Evolutionary conservation across 1,140 invertebrate genomes (phyloP).

Genomic region (Drosophila truncata): DNA sequence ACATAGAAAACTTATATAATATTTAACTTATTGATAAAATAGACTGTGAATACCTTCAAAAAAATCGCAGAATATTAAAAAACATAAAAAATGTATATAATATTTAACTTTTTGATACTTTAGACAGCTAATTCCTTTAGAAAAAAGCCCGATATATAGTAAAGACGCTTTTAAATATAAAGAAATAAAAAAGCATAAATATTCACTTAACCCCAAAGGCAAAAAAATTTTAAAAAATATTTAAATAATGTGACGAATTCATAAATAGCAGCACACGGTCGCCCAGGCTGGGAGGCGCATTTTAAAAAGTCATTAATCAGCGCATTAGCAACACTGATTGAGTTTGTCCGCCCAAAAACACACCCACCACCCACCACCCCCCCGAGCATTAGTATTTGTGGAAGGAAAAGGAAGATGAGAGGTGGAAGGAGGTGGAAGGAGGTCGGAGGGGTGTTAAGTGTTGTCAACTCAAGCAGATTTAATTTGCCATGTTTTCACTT

Average conservation of each 20-base stretch:
- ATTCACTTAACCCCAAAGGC: background rate
- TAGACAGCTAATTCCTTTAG: too few relatives aligned
- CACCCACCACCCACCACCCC: background rate
- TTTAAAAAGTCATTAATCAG: constrained; percentile 82
- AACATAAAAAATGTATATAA: too few relatives aligned
- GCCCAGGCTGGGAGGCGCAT: constrained; percentile 43
- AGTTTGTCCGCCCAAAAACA: constrained; percentile 37
- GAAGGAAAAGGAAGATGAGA: background rate
- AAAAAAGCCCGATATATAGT: too few relatives aligned
- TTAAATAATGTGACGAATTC: constrained; percentile 8
- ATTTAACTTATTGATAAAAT: too few relatives aligned
- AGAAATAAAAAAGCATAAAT: background rate
- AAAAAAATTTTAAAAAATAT: constrained; percentile 4
- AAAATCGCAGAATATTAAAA: too few relatives aligned
- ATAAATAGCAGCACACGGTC: constrained; percentile 30
- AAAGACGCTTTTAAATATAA: too few relatives aligned
- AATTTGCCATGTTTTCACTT: constrained; percentile 80
- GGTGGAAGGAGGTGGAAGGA: background rate
- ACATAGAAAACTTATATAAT: too few relatives aligned
- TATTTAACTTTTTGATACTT: too few relatives aligned
- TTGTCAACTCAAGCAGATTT: constrained; percentile 84
- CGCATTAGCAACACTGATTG: constrained; percentile 79
- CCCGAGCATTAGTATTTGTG: background rate
- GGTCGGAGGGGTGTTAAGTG: constrained; percentile 63
- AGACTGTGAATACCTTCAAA: too few relatives aligned